A percentile compares a stretch with the other conserved stretches of the same genome.
Conservation (phyloP, 2,113 vertebrate species). For the Glaucomys volans region DNA sequence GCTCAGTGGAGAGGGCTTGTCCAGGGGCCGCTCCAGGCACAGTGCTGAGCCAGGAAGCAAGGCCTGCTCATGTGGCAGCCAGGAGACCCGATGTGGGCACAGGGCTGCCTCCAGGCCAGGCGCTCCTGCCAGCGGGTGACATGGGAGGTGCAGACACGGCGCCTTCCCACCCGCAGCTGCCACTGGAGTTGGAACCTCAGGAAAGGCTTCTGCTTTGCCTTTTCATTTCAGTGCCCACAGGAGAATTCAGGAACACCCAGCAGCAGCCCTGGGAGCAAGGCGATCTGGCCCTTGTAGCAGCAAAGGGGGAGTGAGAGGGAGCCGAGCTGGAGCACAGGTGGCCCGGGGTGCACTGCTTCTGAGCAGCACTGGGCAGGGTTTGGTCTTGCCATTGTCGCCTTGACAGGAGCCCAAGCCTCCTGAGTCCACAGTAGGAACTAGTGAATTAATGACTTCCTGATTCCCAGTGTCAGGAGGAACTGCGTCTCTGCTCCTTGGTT, state of each 20-base stretch:
- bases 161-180: background rate
- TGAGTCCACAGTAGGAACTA: background rate
- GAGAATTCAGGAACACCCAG: background rate
- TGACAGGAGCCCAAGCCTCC: no score
- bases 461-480: background rate
- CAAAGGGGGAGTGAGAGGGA: no score
- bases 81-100: rapidly evolving
- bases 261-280: no score
- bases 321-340: no score
- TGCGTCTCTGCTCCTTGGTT: background rate
- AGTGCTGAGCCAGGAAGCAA: rapidly evolving
- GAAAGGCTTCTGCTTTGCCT: background rate
- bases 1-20: no score
- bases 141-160: no score
- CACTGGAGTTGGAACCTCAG: background rate
- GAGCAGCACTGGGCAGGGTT: background rate
- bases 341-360: no score
- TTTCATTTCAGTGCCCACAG: background rate
- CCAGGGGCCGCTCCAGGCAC: background rate
- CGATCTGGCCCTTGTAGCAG: no score
- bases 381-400: background rate
- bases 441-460: background rate
- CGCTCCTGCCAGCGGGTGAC: background rate
- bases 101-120: background rate
- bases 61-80: background rate